Base-by-base conservation (phyloP, 2,888 invertebrate species). In the Diaphora mendica region DNA sequence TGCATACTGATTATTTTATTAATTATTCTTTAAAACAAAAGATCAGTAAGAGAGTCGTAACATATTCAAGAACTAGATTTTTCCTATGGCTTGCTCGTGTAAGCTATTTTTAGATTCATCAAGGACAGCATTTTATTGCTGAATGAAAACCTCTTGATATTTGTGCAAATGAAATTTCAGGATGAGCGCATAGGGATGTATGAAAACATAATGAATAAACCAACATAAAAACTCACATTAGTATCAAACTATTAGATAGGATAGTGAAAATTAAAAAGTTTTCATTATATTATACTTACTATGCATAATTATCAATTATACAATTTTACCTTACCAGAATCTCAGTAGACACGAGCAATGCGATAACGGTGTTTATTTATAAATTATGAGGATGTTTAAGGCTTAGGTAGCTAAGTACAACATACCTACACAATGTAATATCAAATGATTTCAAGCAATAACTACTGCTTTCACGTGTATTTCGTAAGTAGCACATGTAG, bases 401-500 rank as follows among this genome's bases (percentile, higher is more conserved):
- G 51, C 23, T 39, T 39, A 39, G 9, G 11, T 39, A 39, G n/a
- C n/a, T n/a, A n/a, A n/a, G n/a, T 39, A 55, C 11, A 55, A 55
- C 9, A 55, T n/a, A 55, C n/a, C 9, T n/a, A 15, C 13, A 59
- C 55, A 55, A 55, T 55, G 5, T 26, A 59, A 59, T 26, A n/a
- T 26, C 15, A 13, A 59, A 26, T n/a, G 59, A 15, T 23, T 55
- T 55, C n/a, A 55, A 55, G 23, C n/a, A 55, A 55, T n/a, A 55
- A 55, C 51, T n/a, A 55, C 30, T 2, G 20, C 39, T 71, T 74
- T 67, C 73, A 79, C 79, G 55, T 78, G 48, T 72, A 75, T 78
- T 73, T 68, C 67, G 51, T 75, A 86, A 82, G 83, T 83, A 87
- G 87, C 88, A 86, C 87, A 85, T 88, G 89, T 91, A 87, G 78